Evolutionary conservation across 2,888 invertebrate species (phyloP), one percentile per base, ranked within the genome.

Genomic region (Drosophila infuscata): DNA sequence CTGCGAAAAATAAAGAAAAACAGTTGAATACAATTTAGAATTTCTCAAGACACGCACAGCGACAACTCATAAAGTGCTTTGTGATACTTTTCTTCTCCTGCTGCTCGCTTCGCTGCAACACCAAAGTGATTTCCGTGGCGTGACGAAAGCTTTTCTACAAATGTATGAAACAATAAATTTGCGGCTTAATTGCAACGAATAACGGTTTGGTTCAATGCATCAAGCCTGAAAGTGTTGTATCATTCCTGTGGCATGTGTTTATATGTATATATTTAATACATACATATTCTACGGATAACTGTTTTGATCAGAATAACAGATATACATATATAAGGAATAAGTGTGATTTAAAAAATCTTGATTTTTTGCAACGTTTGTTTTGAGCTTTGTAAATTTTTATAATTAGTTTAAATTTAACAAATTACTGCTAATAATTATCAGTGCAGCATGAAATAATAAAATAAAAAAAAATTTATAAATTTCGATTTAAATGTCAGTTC

Each of bases 51-150:
- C 64, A 61, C 56, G 63, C 29, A 57, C 56, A 64, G 43, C 63
- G 12, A 61, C 57, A 65, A 61, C 54, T 51, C 65, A 79, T 83
- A 83, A 83, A 83, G 60, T 57, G 54, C 48, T 68, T 54, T 59
- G 36, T 54, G 46, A 12, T 32, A 30, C 15, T 43, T 6, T 12
- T 32, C 8, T 49, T 59, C 32, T 32, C 11, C 46, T 12, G 12
- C 20, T 46, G 46, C 46, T 8, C 12, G 12, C 20, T 49, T 32
- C 46, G 33, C 35, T 25, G n/a, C 20, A 20, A n/a, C 20, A 53
- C 20, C 35, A 46, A 75, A 62, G 48, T 74, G 35, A 61, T 54
- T 66, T 61, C 41, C 25, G 30, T 49, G 17, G 67, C 67, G 67
- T 67, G 67, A 56, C 74, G 54, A 48, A 29, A 60, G 74, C 59